Percentiles rank a stretch among this genome's conserved stretches.
Evolutionary conservation across 2,797 vertebrate genomes (phyloP).

Genomic region (Gymnoscopelus microlampas): DNA sequence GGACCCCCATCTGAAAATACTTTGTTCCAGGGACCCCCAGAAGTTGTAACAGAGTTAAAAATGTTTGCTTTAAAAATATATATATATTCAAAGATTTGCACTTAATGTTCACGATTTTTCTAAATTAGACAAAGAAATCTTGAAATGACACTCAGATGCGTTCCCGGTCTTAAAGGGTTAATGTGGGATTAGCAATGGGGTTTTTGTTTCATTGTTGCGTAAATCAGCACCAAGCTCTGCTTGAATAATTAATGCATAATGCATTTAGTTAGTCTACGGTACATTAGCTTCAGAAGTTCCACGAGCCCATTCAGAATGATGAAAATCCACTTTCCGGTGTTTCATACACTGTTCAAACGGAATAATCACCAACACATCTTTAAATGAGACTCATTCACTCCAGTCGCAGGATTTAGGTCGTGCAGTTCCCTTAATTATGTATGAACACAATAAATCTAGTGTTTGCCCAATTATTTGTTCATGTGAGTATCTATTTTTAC

Average conservation of each 20-base stretch:
- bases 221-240: slow-evolving; percentile 65
- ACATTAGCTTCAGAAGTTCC: slow-evolving; percentile 66
- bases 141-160: no score
- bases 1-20: no score
- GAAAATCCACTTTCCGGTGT: slow-evolving; percentile 62
- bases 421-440: slow-evolving; percentile 59
- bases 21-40: no score
- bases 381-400: slow-evolving; percentile 60
- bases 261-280: slow-evolving; percentile 61
- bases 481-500: slow-evolving; percentile 36
- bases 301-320: slow-evolving; percentile 64
- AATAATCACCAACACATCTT: slow-evolving; percentile 35
- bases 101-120: no score
- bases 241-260: slow-evolving; percentile 74
- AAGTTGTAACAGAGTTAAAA: no score
- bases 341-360: slow-evolving; percentile 51
- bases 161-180: no score
- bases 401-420: slow-evolving; percentile 59
- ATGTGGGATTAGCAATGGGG: slow-evolving; percentile 77
- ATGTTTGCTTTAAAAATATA: no score
- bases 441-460: slow-evolving; percentile 38
- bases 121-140: no score
- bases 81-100: no score
- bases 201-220: slow-evolving; percentile 78
- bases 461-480: slow-evolving; percentile 53